Evolutionary conservation across 1,140 invertebrate species (phyloP).

Genomic region (Panonychus citri): DNA sequence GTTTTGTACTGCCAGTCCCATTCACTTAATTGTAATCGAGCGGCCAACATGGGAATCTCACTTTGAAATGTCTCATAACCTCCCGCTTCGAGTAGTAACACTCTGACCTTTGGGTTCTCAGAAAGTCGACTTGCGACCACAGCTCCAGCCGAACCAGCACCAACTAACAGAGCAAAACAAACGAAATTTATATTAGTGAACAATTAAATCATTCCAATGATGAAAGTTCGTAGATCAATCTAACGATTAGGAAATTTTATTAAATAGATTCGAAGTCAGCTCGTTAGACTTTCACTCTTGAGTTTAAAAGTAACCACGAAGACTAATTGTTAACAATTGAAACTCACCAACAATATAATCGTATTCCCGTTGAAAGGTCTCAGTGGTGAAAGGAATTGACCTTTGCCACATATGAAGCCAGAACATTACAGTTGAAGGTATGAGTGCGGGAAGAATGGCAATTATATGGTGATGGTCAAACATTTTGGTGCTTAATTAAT

Average conservation of each 20-base stretch:
- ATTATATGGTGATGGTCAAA: neutral
- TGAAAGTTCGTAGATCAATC: neutral
- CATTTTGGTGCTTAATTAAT: neutral
- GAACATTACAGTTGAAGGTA: slow-evolving; percentile 7
- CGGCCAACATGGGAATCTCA: slow-evolving; percentile 20
- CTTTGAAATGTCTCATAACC: slow-evolving; percentile 62
- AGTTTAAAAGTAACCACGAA: too few species aligned
- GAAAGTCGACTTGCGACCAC: slow-evolving; percentile 35
- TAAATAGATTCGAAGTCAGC: neutral
- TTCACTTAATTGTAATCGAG: slow-evolving; percentile 9
- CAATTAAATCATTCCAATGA: neutral
- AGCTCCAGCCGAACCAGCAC: slow-evolving; percentile 43
- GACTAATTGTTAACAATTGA: too few species aligned
- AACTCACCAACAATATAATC: slow-evolving; percentile 17
- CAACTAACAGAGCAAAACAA: slow-evolving; percentile 30
- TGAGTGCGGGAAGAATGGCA: slow-evolving; percentile 6
- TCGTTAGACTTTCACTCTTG: neutral
- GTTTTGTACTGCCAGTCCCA: slow-evolving; percentile 24
- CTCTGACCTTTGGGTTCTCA: slow-evolving; percentile 29
- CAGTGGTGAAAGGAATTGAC: slow-evolving; percentile 7
- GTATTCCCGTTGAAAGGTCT: slow-evolving; percentile 12
- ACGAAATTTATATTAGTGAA: neutral
- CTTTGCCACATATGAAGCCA: neutral
- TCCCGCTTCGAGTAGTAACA: slow-evolving; percentile 44
- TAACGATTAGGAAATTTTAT: neutral